phyloP scores from a whole-genome alignment of 2,113 vertebrate species.

The Willisornis vidua region DNA sequence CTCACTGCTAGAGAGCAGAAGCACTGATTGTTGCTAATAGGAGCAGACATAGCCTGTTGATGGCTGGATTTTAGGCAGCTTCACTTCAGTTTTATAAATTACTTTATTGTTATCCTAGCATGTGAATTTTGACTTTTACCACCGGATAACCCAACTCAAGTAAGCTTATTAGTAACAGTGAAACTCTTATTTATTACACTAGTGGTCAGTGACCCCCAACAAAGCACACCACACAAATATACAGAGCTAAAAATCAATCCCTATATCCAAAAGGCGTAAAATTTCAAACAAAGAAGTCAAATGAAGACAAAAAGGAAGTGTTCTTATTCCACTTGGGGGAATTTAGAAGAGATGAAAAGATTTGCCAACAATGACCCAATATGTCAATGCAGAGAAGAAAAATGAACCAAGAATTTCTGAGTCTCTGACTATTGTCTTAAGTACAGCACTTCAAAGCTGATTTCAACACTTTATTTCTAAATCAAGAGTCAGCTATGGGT shows the following conservation, averaged over 20 bases:
- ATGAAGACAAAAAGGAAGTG: background rate
- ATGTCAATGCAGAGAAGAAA: background rate
- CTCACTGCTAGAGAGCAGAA: constrained; percentile 66
- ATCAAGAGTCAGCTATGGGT: background rate
- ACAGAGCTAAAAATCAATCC: background rate
- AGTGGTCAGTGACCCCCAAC: background rate
- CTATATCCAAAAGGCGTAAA: background rate
- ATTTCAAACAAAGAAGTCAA: background rate
- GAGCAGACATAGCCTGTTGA: constrained; percentile 78
- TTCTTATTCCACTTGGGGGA: background rate
- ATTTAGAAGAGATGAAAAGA: background rate
- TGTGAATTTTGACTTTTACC: constrained; percentile 18
- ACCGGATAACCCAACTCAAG: background rate
- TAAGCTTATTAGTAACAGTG: background rate
- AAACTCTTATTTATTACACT: background rate
- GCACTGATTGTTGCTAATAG: constrained; percentile 63
- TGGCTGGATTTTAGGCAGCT: constrained; percentile 79
- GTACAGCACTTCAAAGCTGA: background rate
- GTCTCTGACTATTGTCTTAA: background rate
- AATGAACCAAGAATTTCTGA: background rate
- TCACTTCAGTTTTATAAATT: constrained; percentile 57
- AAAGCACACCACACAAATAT: background rate
- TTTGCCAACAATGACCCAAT: background rate
- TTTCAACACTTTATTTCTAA: background rate
- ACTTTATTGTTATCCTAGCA: background rate